Base-by-base conservation (phyloP, 2,113 vertebrate genomes). In the Athene noctua region DNA sequence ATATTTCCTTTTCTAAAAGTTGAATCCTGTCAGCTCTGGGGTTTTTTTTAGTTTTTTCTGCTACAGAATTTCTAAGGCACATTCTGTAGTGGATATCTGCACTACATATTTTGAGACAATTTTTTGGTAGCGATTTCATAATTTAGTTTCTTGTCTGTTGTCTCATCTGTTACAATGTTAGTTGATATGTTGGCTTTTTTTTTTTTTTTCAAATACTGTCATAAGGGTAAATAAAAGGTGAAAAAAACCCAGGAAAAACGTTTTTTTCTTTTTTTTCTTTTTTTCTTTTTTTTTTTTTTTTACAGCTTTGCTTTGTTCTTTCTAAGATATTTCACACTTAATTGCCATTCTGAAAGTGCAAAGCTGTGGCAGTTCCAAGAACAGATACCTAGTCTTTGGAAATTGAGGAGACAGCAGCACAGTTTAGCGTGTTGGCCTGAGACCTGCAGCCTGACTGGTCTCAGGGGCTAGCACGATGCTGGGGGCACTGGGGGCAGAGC, bases 391-490 rank as follows among this genome's bases (percentile, higher is more conserved):
- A 27, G 19, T n/a, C 26, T 66, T 67, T 84, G 72, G 47, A 77
- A 83, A 73, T 4, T 21, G 26, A 92, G 34, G 40, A 52, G 14
- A 5, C 5, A 65, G 44, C 38, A 80, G 63, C 36, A 46, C 4
- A 25, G 14, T 8, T 71, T 23, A 51, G 6, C 11, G 4, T 30
- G 21, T 49, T 84, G 25, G 38, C 34, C 58, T 51, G 36, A 57
- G 26, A 38, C 46, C 18, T 66, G 30, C 34, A 90, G n/a, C 9
- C 59, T 38, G n/a, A 27, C 61, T 47, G 26, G 14, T 29, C n/a
- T 81, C 30, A 47, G 2, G 17, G 32, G 49, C 57, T 29, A 6
- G 21, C 18, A 47, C 0, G 0, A 15, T 2, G 11, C 30, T 42
- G 40, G 7, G 25, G 29, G 9, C 38, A 82, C 30, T 42, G 40